Evolutionary conservation across 2,888 invertebrate species (phyloP).

Genomic region (Onchidella celtica): DNA sequence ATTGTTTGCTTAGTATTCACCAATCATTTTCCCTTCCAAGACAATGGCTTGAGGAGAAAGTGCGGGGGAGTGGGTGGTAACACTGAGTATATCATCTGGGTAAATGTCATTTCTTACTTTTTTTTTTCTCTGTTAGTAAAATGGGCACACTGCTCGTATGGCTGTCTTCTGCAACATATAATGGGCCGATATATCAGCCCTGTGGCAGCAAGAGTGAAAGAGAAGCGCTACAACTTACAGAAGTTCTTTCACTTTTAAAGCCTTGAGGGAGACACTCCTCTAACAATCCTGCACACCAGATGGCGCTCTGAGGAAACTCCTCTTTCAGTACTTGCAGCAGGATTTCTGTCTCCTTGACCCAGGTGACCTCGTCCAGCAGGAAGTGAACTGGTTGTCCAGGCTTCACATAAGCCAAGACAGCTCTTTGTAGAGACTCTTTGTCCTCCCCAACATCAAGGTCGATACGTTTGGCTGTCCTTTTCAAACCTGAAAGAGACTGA

Average conservation of each 20-base stretch:
- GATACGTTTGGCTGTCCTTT: not conserved
- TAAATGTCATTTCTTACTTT: too few species aligned
- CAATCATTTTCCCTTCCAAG: too few species aligned
- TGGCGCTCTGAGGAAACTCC: constrained; percentile 13
- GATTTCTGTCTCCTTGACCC: constrained; percentile 27
- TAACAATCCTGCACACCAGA: constrained; percentile 45
- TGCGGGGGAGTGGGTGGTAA: too few species aligned
- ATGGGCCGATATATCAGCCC: too few species aligned
- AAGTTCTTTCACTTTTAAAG: constrained; percentile 10
- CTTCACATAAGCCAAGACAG: not conserved
- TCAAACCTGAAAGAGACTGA: constrained; percentile 21
- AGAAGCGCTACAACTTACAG: too few species aligned
- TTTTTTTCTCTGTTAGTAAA: too few species aligned
- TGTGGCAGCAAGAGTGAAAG: too few species aligned
- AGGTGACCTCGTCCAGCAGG: constrained; percentile 36
- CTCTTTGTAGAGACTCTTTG: not conserved
- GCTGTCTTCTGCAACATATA: too few species aligned
- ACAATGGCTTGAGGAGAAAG: too few species aligned
- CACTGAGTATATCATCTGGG: too few species aligned
- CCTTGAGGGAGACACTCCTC: constrained; percentile 29
- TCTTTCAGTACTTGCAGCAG: constrained; percentile 7
- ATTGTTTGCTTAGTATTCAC: too few species aligned
- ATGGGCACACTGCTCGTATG: too few species aligned
- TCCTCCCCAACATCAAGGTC: constrained; percentile 25
- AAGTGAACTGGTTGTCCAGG: not conserved